Evolutionary conservation across 2,888 invertebrate species (phyloP), one percentile per base, ranked within the genome.

Genomic region (Liposcelis brunnea): DNA sequence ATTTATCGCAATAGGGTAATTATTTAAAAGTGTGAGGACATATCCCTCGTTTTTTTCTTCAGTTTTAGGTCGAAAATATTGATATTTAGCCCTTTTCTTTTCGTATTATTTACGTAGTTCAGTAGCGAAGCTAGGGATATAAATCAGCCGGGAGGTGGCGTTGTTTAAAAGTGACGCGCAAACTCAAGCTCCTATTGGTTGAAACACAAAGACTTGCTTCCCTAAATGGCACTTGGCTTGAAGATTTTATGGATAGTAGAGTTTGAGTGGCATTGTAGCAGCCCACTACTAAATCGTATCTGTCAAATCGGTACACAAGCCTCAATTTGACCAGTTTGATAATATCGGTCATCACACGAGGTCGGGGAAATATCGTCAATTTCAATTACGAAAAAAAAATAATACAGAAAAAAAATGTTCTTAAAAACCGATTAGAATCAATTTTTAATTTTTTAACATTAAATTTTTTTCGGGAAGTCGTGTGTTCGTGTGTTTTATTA

Each of bases 191-290:
- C 51, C 49, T 50, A 55, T 55, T 55, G 55, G 55, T 49, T 47
- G 51, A 47, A 50, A 51, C 49, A 49, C 49, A 53, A 54, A 55
- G 53, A 50, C 52, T 51, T 50, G 50, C 54, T 53, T 52, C 53
- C 52, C 52, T 52, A 51, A 54, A 54, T 55, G 55, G 54, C 53
- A 55, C 54, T 55, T 52, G 52, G 51, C 48, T 52, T 49, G 51
- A 54, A 53, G 53, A 53, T 52, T 55, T 54, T 55, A 53, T 54
- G 52, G 53, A 50, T 52, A 53, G 49, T 49, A 51, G 53, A 52
- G 54, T 52, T 49, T 49, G 52, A 53, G 51, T 52, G 50, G 52
- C 49, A 51, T 50, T 47, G 49, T 38, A 44, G 48, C 45, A 47
- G 49, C 51, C 51, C 53, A 51, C 53, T 53, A 49, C 52, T 49